Conservation (phyloP, 2,113 vertebrate genomes). For the Struthio camelus region DNA sequence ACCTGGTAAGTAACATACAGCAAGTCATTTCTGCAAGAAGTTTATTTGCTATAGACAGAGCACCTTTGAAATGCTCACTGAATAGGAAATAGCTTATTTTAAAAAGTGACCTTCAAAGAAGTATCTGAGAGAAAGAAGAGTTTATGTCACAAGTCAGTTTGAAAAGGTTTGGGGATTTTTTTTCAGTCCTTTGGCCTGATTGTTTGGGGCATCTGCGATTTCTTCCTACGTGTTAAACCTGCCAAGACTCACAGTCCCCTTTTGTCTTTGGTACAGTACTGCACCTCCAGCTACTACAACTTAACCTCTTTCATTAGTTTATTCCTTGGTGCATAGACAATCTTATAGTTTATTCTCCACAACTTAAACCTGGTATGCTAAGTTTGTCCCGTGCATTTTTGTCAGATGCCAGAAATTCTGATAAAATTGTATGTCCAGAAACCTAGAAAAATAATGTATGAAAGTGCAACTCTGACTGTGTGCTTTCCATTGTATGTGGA, state of each 20-base stretch:
- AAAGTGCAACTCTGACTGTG: accelerated
- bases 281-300: not conserved
- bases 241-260: not conserved
- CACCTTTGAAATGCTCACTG: not conserved
- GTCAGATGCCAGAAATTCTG: not conserved
- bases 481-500: not conserved
- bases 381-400: not conserved
- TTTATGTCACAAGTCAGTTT: not conserved
- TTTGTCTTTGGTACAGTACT: not conserved
- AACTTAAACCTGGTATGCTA: not conserved
- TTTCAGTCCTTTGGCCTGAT: not conserved
- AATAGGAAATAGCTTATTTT: not conserved
- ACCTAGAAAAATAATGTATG: not conserved
- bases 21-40: not conserved
- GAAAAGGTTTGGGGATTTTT: not conserved
- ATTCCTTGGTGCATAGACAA: not conserved
- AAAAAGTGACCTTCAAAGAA: not conserved
- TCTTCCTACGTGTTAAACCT: not conserved
- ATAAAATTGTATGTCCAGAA: not conserved
- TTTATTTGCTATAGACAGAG: not conserved
- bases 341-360: not conserved
- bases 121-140: not conserved
- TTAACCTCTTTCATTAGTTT: not conserved
- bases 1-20: not conserved
- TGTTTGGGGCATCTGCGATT: not conserved